Base-by-base conservation (phyloP, 2,888 invertebrate genomes). In the Auanema sp. region DNA sequence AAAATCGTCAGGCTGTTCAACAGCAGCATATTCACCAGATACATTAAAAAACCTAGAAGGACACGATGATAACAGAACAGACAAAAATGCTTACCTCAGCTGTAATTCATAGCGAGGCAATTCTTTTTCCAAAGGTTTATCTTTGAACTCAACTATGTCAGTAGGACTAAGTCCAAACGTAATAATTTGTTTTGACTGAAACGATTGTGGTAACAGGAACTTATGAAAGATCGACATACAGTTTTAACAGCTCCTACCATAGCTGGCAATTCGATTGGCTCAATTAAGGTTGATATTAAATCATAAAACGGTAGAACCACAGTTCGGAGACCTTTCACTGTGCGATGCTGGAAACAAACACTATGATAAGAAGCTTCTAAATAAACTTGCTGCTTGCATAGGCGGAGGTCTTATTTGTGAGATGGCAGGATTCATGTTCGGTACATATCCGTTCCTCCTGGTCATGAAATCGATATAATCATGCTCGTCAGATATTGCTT, bases 1-100 rank as follows among this genome's bases (percentile, higher is more conserved):
- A 55, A 81, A 83, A 23, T 79, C 81, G 60, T 83, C 83, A 14
- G 70, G 64, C 0, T 92, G 91, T 84, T 96, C 96, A 83, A 93
- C 87, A 25, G 54, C 42, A 11, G 40, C 41, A 5, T 58, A 65
- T 21, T 63, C 61, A 14, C 23, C 59, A 14, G 49, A 23, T 1
- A 66, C 47, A 41, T 71, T 60, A 68, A 76, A 76, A 55, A 76
- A 75, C 40, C 76, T 71, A 11, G 44, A 60, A 33, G 41, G 5
- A 12, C 12, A 23, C 16, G n/a, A 18, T 21, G 24, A 44, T 55
- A 49, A 44, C 23, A 23, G 18, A 24, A 25, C 25, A 61, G 23
- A 47, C 33, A 47, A 18, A 41, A 54, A 42, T 12, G 44, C 10
- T 40, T 21, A 69, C 66, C 66, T 54, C 49, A 95, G 86, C 96